Conservation (phyloP, 1,140 invertebrate genomes). For the Gerris buenoi region DNA sequence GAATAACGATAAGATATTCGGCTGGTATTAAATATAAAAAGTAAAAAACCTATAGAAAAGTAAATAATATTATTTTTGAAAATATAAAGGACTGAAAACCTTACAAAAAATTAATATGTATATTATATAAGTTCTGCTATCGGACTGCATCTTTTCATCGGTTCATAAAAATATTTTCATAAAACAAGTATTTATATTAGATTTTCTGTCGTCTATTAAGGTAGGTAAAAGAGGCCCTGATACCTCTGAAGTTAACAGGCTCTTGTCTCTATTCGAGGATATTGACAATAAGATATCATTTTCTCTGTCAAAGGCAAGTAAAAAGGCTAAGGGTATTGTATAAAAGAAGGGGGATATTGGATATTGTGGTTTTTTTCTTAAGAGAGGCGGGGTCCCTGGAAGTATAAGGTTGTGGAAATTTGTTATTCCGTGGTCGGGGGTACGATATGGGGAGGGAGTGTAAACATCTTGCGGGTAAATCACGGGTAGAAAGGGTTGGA, state of each 20-base stretch:
- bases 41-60: too few relatives aligned
- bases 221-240: background rate
- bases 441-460: background rate
- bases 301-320: background rate
- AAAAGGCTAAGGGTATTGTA: too few relatives aligned
- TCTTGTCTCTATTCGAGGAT: background rate
- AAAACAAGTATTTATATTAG: background rate
- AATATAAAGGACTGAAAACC: too few relatives aligned
- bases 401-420: background rate
- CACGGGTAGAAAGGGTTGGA: background rate
- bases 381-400: background rate
- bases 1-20: too few relatives aligned
- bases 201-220: background rate
- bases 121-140: too few relatives aligned
- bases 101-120: too few relatives aligned
- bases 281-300: background rate
- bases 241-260: background rate
- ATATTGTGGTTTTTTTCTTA: background rate
- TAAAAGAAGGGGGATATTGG: background rate
- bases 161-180: background rate
- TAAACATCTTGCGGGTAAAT: constrained; percentile 4
- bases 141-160: background rate
- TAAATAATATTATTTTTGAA: too few relatives aligned
- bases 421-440: constrained; percentile 2
- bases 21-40: too few relatives aligned